Base-by-base conservation (phyloP, 92 coral and sea anemone species). In the Phenganax stokvisi region DNA sequence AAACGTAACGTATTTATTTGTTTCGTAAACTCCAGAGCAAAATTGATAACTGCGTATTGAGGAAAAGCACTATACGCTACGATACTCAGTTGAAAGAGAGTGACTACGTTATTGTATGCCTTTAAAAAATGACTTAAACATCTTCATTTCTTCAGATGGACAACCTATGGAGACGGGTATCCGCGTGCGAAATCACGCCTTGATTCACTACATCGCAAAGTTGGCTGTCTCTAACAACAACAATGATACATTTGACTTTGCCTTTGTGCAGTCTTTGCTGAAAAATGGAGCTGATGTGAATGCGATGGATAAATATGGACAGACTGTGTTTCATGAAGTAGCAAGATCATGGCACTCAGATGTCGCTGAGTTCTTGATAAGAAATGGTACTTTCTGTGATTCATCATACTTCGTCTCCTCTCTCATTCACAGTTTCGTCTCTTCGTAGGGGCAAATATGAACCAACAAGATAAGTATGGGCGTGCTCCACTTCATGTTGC, bases 111-210 rank as follows among this genome's bases (percentile, higher is more conserved):
- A 37, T 5, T 37, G 47, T 37, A 37, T 5, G 47, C 47, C 5
- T 1, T 37, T 37, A 1, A 5, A 37, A 37, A 37, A 37, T 1
- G 47, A 37, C 2, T 0, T 37, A 0, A 37, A 37, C 47, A 37
- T 37, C 47, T 37, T 5, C 47, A 5, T 37, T 1, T 37, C 47
- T 5, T 5, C 5, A 37, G 61, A 79, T 20, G 83, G 83, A 13
- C 16, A 52, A 29, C 52, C 61, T 0, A 44, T 57, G 74, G 51
- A 64, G 8, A 65, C 51, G 20, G 83, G 61, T 8, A 64, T 64
- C 51, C 68, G 70, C 63, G 80, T 80, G 29, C 79, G 91, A 67
- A 30, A 87, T 72, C 87, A 84, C 25, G 83, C 83, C 12, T 54
- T 79, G 16, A 79, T 79, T 3, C 83, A 79, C 29, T 79, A 79